Evolutionary conservation across 2,888 invertebrate genomes (phyloP).

Genomic region (Rhimphoctona megacephalus): DNA sequence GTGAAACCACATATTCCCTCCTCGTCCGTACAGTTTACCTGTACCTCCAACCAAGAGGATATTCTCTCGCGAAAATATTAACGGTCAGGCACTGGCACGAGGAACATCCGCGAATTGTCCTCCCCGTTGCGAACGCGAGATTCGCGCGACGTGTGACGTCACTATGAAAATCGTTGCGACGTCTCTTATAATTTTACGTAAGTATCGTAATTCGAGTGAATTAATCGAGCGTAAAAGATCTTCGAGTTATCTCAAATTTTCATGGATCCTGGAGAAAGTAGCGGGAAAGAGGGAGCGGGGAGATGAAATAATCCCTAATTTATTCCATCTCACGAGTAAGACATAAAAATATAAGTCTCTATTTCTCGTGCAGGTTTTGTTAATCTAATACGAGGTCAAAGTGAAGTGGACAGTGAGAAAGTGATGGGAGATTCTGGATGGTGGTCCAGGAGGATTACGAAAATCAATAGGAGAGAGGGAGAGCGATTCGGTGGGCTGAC

Average conservation of each 20-base stretch:
- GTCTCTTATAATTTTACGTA: slow-evolving; percentile 67
- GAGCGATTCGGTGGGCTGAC: slow-evolving; percentile 43
- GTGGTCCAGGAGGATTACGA: slow-evolving; percentile 63
- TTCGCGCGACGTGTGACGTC: slow-evolving; percentile 6
- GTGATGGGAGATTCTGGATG: slow-evolving; percentile 54
- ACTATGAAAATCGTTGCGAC: slow-evolving; percentile 68
- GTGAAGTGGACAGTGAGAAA: slow-evolving; percentile 56
- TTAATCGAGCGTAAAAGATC: neutral
- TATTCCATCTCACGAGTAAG: neutral
- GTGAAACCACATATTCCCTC: slow-evolving; percentile 57
- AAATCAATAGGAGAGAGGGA: slow-evolving; percentile 50
- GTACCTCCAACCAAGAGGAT: slow-evolving; percentile 45
- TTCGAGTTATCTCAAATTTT: neutral
- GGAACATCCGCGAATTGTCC: slow-evolving; percentile 61
- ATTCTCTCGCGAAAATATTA: slow-evolving; percentile 61
- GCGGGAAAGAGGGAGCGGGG: neutral
- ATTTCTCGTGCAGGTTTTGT: slow-evolving; percentile 60
- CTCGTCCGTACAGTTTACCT: slow-evolving; percentile 44
- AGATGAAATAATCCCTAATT: neutral
- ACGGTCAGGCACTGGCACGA: slow-evolving; percentile 64
- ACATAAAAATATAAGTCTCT: neutral
- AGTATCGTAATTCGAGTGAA: slow-evolving; percentile 48
- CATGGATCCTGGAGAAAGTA: neutral
- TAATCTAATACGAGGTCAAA: slow-evolving; percentile 60
- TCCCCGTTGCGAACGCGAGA: slow-evolving; percentile 23